Conservation (phyloP, 2,797 vertebrate species). For the Otolemur crassicaudatus region DNA sequence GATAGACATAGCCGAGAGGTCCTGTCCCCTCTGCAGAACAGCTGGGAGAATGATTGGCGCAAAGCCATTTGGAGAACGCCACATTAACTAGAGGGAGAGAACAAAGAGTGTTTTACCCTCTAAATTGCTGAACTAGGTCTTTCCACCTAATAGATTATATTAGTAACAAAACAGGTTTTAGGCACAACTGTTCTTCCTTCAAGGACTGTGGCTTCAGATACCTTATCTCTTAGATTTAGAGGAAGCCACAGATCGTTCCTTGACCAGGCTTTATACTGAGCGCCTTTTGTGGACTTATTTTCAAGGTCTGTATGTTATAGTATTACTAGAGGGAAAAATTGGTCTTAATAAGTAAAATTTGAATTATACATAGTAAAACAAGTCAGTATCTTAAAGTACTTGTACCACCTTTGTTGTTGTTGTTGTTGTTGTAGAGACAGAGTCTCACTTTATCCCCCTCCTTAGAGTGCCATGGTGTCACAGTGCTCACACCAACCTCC, state of each 20-base stretch:
- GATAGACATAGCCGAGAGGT: not conserved
- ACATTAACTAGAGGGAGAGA: not conserved
- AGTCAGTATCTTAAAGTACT: not conserved
- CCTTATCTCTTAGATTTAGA: not conserved
- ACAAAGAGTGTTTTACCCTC: not conserved
- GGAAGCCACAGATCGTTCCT: conserved; percentile 19
- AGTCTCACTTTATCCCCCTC: too few species aligned
- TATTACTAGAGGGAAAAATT: not conserved
- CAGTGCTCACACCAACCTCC: too few species aligned
- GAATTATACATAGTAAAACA: conserved; percentile 28
- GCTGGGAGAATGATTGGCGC: not conserved
- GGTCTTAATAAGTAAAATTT: conserved; percentile 18
- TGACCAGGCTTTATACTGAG: conserved; percentile 13
- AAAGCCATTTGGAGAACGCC: not conserved
- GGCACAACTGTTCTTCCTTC: conserved; percentile 23
- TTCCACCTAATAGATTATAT: conserved; percentile 28
- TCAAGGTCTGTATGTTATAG: not conserved
- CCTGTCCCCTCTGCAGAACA: not conserved
- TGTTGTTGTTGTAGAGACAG: too few species aligned
- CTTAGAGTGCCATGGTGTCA: too few species aligned
- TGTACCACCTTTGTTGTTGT: not conserved
- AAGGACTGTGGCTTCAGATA: not conserved
- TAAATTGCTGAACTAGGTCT: conserved; percentile 45
- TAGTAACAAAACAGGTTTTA: conserved; percentile 42
- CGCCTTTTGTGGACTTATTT: not conserved